Conservation (phyloP, 23 tunicate genomes). For the Trididemnum miniatum region DNA sequence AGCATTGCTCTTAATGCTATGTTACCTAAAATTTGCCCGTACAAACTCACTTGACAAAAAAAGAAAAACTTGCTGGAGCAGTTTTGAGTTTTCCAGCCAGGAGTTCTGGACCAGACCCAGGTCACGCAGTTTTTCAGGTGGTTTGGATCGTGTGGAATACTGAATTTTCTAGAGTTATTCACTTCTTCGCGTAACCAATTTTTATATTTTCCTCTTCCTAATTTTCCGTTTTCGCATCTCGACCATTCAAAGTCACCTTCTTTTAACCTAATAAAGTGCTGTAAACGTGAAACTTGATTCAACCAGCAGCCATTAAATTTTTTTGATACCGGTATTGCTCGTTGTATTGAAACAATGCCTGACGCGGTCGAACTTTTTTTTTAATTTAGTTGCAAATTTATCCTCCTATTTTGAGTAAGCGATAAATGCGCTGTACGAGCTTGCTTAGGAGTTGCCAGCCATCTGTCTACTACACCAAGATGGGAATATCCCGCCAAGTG, state of each 20-base stretch:
- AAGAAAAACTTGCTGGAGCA: slow-evolving; percentile 6
- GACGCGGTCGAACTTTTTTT: no score
- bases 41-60: slow-evolving; percentile 9
- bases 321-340: no score
- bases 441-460: no score
- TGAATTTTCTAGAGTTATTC: neutral
- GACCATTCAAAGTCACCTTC: slow-evolving; percentile 5
- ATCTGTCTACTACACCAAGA: no score
- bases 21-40: no score
- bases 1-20: no score
- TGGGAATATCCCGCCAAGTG: no score
- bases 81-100: slow-evolving; percentile 24
- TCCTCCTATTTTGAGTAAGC: no score
- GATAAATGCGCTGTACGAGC: no score
- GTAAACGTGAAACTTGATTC: no score
- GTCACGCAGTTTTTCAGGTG: slow-evolving; percentile 14
- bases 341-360: no score
- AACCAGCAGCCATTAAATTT: neutral
- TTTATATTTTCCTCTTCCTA: neutral
- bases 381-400: no score
- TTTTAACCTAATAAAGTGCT: neutral
- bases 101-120: slow-evolving; percentile 1
- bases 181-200: slow-evolving; percentile 20
- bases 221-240: neutral
- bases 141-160: neutral